Evolutionary conservation across 1,140 invertebrate genomes (phyloP).

Genomic region (Bradysia coprophila): DNA sequence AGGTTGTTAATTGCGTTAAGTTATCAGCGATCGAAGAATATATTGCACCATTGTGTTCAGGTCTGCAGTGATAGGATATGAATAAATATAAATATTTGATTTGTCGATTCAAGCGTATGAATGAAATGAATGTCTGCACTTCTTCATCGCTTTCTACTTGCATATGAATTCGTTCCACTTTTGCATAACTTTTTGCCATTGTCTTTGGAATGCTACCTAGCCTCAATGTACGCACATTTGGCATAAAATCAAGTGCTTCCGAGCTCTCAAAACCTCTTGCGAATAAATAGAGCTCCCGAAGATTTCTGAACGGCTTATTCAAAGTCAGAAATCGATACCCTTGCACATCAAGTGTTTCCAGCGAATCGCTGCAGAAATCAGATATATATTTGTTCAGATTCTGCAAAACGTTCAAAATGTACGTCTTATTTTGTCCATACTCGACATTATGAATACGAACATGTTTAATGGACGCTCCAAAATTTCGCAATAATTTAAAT

Average conservation of each 20-base stretch:
- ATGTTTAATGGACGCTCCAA: not conserved
- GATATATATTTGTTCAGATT: not conserved
- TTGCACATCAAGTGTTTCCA: not conserved
- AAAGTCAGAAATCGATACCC: not conserved
- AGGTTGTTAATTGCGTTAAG: not conserved
- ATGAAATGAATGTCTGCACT: too few species aligned
- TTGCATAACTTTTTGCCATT: not conserved
- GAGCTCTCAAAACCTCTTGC: not conserved
- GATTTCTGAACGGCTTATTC: not conserved
- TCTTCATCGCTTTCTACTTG: not conserved
- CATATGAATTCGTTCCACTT: not conserved
- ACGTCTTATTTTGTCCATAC: not conserved
- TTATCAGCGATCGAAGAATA: constrained; percentile 1
- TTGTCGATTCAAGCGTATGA: too few species aligned
- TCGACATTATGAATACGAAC: not conserved
- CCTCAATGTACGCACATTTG: not conserved
- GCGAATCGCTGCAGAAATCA: not conserved
- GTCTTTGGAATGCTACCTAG: not conserved
- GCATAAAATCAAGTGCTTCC: not conserved
- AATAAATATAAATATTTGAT: too few species aligned
- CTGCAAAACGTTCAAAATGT: not conserved
- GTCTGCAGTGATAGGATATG: too few species aligned
- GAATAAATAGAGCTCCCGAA: not conserved
- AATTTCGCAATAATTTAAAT: not conserved
- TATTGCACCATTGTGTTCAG: too few species aligned